Base-by-base conservation (phyloP, 2,797 vertebrate species). In the Melopsittacus undulatus region DNA sequence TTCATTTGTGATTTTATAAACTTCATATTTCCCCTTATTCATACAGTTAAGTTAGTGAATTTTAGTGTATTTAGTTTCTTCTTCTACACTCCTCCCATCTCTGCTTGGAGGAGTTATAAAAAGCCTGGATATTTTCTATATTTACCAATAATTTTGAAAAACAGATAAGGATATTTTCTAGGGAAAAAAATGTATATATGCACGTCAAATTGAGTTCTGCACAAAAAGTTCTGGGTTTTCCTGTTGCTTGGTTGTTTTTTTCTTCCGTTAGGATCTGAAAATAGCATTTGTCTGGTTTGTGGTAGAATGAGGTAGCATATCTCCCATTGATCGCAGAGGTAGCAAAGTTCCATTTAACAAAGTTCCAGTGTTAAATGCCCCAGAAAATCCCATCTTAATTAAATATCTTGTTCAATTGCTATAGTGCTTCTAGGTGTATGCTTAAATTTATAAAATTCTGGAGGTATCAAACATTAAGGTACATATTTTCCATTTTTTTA, bases 131-230 rank as follows among this genome's bases (percentile, higher is more conserved):
- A 56, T 68, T 15, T n/a, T 17, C 6, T 70, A 17, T 61, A 43
- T 61, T 67, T 81, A 43, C 36, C 27, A 45, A 32, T 54, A 67
- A 27, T 59, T 90, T 64, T 52, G 67, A 74, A 90, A 68, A 15
- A 24, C 27, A 73, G 34, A 5, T 57, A 57, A 86, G 18, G 48
- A 19, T 68, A 30, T 42, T 90, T 78, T 79, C 11, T 51, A 32
- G 52, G 24, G 61, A 66, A n/a, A 7, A 0, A 10, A 27, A 19
- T 18, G 9, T 43, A 74, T 8, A 30, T 20, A 17, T 4, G 5
- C 20, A 23, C 49, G 79, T 74, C 20, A 48, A 64, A 63, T 63
- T 59, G 32, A 51, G 17, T 34, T 42, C 30, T 42, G 11, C 51
- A 63, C 38, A 86, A 77, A 38, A 57, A 23, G 10, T 11, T 70